phyloP scores from a whole-genome alignment of 1,140 invertebrate genomes.

The Andrena cerasifolii region DNA sequence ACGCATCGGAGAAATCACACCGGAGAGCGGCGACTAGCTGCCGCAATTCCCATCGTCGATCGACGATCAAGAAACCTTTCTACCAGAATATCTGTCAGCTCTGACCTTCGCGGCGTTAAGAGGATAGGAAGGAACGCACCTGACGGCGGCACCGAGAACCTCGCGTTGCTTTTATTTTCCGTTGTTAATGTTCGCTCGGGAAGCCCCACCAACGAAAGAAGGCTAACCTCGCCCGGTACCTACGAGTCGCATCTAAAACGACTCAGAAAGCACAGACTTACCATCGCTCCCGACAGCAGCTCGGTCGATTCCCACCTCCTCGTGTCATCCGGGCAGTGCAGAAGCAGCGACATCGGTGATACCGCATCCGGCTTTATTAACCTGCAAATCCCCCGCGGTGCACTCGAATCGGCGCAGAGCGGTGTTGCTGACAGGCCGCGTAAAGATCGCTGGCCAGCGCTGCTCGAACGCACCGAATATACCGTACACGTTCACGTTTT shows the following conservation, averaged over 20 bases:
- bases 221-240: background rate
- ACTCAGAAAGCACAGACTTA: background rate
- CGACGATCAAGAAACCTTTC: background rate
- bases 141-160: background rate
- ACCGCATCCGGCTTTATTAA: background rate
- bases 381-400: background rate
- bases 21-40: background rate
- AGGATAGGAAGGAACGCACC: background rate
- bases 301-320: background rate
- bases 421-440: too few relatives aligned
- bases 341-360: background rate
- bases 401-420: too few relatives aligned
- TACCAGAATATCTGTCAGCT: background rate
- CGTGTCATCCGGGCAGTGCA: background rate
- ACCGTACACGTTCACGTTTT: background rate
- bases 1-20: background rate
- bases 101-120: conserved; percentile 1
- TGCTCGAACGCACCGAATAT: background rate
- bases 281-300: background rate
- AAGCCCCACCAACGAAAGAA: background rate
- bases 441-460: background rate
- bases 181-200: background rate
- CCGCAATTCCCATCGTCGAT: background rate
- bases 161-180: background rate
- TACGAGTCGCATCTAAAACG: background rate